A percentile compares a stretch with the other conserved stretches of the same genome.
phyloP scores from a whole-genome alignment of 1,140 invertebrate species.

The Teleogryllus occipitalis region DNA sequence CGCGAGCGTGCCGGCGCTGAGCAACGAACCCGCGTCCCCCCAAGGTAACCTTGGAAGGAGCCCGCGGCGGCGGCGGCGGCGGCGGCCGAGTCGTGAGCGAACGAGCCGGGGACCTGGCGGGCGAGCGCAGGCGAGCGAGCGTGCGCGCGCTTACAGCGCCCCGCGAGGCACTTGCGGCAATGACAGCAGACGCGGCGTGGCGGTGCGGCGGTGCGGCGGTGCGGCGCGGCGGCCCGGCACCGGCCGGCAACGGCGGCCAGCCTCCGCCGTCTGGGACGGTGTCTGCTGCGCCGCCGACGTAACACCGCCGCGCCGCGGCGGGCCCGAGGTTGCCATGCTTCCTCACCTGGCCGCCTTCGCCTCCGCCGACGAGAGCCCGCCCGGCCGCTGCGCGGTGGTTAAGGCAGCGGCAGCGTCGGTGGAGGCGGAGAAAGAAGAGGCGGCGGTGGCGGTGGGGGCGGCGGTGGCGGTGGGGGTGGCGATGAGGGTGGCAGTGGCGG shows the following conservation, averaged over 20 bases:
- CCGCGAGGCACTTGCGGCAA: neutral
- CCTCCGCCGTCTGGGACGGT: neutral
- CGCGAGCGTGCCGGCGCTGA: neutral
- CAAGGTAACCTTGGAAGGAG: neutral
- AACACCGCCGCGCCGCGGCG: neutral
- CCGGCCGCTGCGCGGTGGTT: neutral
- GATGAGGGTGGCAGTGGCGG: too few species aligned
- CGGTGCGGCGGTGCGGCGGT: too few species aligned
- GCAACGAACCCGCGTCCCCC: neutral
- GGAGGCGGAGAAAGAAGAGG: too few species aligned
- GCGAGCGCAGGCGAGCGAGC: neutral
- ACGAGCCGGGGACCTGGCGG: neutral
- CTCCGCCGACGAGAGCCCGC: too few species aligned
- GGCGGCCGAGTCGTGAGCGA: neutral
- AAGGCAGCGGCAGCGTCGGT: too few species aligned
- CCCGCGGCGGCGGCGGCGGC: too few species aligned
- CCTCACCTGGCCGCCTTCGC: neutral
- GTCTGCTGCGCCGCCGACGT: neutral
- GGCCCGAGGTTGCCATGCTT: neutral
- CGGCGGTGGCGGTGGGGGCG: neutral
- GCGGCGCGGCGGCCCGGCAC: neutral
- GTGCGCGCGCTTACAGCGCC: too few species aligned
- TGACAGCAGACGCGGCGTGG: neutral
- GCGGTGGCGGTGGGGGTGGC: too few species aligned
- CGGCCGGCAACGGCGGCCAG: too few species aligned